Conservation (phyloP, 2,888 invertebrate genomes). For the Chrysolina oricalcia region DNA sequence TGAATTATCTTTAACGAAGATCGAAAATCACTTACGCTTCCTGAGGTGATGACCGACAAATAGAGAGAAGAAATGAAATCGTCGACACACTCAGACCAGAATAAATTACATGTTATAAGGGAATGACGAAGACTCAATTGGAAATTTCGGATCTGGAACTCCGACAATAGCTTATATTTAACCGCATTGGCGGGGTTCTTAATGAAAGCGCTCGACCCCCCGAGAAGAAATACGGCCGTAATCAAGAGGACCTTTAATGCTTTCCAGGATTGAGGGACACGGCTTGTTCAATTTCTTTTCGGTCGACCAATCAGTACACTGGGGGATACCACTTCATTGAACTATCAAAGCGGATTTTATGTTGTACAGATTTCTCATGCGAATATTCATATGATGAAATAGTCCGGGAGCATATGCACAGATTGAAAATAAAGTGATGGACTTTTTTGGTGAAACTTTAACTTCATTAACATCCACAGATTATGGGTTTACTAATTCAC, state of each 20-base stretch:
- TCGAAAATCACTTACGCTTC: background rate
- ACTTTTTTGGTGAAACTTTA: too few species aligned
- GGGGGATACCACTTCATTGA: constrained; percentile 32
- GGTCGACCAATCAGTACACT: constrained; percentile 66
- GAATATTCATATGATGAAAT: constrained; percentile 31
- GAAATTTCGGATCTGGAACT: constrained; percentile 63
- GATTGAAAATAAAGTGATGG: too few species aligned
- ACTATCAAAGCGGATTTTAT: constrained; percentile 33
- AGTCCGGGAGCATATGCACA: background rate
- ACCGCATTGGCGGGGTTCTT: constrained; percentile 66
- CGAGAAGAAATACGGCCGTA: constrained; percentile 70
- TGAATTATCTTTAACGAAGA: background rate
- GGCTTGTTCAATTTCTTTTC: constrained; percentile 68
- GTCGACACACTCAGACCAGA: constrained; percentile 49
- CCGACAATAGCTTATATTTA: constrained; percentile 69
- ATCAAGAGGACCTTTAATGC: constrained; percentile 71
- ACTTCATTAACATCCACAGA: too few species aligned
- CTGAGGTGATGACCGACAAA: constrained; percentile 16
- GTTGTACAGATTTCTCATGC: constrained; percentile 16
- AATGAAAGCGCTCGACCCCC: constrained; percentile 68
- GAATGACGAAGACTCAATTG: constrained; percentile 66
- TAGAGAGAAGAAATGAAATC: constrained; percentile 19
- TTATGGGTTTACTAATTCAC: too few species aligned
- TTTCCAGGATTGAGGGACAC: constrained; percentile 68
- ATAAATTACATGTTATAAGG: constrained; percentile 67